Base-by-base conservation (phyloP, 2,888 invertebrate species). In the Bimastos eiseni region DNA sequence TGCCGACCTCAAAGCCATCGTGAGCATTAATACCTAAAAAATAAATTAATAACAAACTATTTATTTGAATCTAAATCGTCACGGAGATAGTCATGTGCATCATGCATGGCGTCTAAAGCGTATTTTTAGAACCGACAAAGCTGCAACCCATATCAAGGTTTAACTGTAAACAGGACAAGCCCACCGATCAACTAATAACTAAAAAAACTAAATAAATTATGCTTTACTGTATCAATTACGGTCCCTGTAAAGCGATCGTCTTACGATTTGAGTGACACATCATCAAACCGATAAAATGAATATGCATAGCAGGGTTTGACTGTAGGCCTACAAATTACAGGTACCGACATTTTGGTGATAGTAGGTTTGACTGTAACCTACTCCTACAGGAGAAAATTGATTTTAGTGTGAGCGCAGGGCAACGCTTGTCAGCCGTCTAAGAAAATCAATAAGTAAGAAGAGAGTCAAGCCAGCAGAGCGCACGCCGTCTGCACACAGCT, bases 11-110 rank as follows among this genome's bases (percentile, higher is more conserved):
- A 37, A 86, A 86, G 36, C 86, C 86, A 24, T 86, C 86, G 8
- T 86, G 86, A 86, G 86, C 86, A 36, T 86, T 86, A 36, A 86
- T 86, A 37, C 86, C 86, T 86, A 70, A 70, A 70, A n/a, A 70
- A n/a, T 70, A 70, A n/a, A n/a, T n/a, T 30, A 30, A 70, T 5
- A 70, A 70, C 70, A 70, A 30, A 55, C n/a, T 70, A 11, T n/a
- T 70, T 70, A 11, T n/a, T 70, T 19, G 2, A 11, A 44, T 44
- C 19, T 44, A 44, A 17, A 15, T 15, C 17, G 44, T 44, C 13
- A 44, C 17, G 17, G 44, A 44, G 44, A 44, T 44, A 44, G 44
- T 6, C 44, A 6, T 44, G 17, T 6, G 6, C 17, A 19, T 6
- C 17, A 19, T 44, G 44, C 13, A 44, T 44, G 17, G 44, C 6